phyloP scores from a whole-genome alignment of 2,888 invertebrate genomes.

The Mesochorus sp. region DNA sequence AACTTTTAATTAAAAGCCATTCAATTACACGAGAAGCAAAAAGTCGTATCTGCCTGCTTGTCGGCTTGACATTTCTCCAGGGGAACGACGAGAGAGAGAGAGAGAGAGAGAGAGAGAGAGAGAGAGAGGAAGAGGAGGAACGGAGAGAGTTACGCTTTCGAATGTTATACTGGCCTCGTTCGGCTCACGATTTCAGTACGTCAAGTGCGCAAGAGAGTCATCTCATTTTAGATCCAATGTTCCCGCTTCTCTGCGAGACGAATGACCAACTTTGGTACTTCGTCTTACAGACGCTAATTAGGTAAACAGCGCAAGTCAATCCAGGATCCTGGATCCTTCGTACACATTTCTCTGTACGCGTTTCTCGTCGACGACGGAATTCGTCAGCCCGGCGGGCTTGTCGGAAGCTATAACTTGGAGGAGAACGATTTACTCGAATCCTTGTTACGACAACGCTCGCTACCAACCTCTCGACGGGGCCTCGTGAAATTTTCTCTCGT shows the following conservation, averaged over 20 bases:
- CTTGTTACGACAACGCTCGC: slow-evolving; percentile 20
- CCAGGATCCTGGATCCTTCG: slow-evolving; percentile 11
- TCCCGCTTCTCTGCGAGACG: slow-evolving; percentile 48
- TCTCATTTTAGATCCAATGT: slow-evolving; percentile 38
- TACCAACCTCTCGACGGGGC: slow-evolving; percentile 30
- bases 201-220: slow-evolving; percentile 56
- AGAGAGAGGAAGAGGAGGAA: background rate
- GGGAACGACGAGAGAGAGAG: background rate
- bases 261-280: slow-evolving; percentile 57
- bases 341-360: background rate
- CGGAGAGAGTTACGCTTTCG: background rate
- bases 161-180: slow-evolving; percentile 56
- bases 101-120: background rate
- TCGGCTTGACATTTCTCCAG: slow-evolving; percentile 57
- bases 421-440: slow-evolving; percentile 52
- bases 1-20: slow-evolving; percentile 76
- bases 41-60: slow-evolving; percentile 56
- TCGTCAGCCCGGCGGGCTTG: slow-evolving; percentile 22
- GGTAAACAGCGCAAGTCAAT: slow-evolving; percentile 69
- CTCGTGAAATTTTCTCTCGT: slow-evolving; percentile 21
- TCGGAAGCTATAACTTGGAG: background rate
- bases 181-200: slow-evolving; percentile 68
- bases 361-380: slow-evolving; percentile 39
- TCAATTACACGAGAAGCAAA: slow-evolving; percentile 70
- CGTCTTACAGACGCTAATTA: slow-evolving; percentile 67